Conservation (phyloP, 2,113 vertebrate genomes). For the Recurvirostra avosetta region DNA sequence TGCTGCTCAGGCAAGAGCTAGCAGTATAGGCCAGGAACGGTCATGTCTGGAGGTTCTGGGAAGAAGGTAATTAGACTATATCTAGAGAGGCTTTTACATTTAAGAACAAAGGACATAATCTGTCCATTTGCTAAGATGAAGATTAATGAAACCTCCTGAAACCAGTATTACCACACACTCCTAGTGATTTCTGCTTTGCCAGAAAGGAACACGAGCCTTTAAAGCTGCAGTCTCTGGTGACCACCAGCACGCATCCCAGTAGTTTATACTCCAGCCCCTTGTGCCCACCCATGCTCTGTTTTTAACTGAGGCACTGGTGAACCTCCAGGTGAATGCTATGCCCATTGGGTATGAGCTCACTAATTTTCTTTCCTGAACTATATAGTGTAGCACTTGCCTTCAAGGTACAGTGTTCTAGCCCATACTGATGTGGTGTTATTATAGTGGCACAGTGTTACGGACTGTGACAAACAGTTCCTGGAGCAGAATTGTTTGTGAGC, state of each 20-base stretch:
- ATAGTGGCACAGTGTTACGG: not conserved
- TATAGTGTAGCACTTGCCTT: not conserved
- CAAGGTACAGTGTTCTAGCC: not conserved
- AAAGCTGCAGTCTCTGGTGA: not conserved
- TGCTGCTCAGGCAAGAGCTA: not conserved
- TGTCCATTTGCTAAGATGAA: not conserved
- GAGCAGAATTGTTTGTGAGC: not conserved
- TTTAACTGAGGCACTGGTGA: not conserved
- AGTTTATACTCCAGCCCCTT: not conserved
- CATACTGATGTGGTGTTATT: not conserved
- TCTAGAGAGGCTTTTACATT: not conserved
- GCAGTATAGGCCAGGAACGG: not conserved
- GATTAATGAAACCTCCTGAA: accelerated
- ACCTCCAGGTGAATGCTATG: not conserved
- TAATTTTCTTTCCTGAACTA: not conserved
- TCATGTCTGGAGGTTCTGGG: not conserved
- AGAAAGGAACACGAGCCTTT: not conserved
- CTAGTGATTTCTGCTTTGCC: not conserved
- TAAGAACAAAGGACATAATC: not conserved
- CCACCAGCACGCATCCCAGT: not conserved
- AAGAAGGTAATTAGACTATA: not conserved
- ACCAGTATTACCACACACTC: not conserved
- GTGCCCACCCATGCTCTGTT: not conserved
- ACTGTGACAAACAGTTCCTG: not conserved
- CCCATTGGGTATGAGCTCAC: not conserved